Conservation (phyloP, 2,113 vertebrate species). For the Lepisosteus osseus region DNA sequence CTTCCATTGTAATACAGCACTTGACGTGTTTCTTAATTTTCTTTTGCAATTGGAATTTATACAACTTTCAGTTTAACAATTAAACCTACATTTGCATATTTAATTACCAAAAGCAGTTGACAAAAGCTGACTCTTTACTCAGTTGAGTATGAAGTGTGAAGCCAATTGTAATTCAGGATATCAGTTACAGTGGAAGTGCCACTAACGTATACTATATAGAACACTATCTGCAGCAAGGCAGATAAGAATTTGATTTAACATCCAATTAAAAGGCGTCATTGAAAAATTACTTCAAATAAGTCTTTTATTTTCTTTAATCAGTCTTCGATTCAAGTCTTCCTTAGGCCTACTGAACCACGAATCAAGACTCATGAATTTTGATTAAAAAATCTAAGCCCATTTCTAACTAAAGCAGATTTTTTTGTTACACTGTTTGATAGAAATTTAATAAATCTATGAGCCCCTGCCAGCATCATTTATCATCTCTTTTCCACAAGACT, state of each 20-base stretch:
- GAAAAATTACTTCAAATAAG: slow-evolving; percentile 99
- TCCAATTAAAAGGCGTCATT: slow-evolving; percentile 99
- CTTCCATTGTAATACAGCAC: not conserved
- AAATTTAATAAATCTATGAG: slow-evolving; percentile 98
- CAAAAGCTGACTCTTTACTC: slow-evolving; percentile 56
- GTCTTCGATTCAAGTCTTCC: slow-evolving; percentile 88
- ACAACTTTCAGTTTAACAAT: not conserved
- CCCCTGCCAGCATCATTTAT: slow-evolving; percentile 93
- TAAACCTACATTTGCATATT: slow-evolving; percentile 65
- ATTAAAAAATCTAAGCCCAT: slow-evolving; percentile 84
- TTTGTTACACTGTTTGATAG: slow-evolving; percentile 89
- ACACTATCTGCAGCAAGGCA: slow-evolving; percentile 91
- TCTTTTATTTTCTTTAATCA: slow-evolving; percentile 94
- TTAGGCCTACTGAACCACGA: slow-evolving; percentile 78
- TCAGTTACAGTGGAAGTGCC: slow-evolving; percentile 79
- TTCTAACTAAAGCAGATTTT: slow-evolving; percentile 84
- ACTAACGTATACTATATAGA: slow-evolving; percentile 79
- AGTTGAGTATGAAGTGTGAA: slow-evolving; percentile 66
- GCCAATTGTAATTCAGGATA: slow-evolving; percentile 79
- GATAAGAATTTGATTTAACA: slow-evolving; percentile 99
- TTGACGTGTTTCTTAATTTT: not conserved
- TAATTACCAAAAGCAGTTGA: slow-evolving; percentile 68
- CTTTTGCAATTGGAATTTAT: not conserved
- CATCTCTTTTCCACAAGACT: slow-evolving; percentile 90
- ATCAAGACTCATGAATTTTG: slow-evolving; percentile 86